These are phyloP conservation scores for Sipha maydis DNA, from an alignment of 2,888 invertebrate genomes.

Conservation along the genomic window DNA sequence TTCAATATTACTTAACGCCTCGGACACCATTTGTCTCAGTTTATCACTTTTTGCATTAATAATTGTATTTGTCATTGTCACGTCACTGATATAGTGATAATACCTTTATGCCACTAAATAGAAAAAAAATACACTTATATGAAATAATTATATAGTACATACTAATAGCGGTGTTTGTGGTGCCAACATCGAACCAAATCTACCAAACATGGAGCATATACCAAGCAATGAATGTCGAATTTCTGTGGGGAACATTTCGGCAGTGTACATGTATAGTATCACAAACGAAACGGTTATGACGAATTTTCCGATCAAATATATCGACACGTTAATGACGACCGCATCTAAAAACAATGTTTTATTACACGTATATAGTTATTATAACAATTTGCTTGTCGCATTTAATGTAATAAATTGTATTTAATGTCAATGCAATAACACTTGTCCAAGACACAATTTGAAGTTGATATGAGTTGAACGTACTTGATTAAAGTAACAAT, in stretches of 20 bases:
- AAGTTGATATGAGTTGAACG: no score
- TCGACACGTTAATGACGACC: slow-evolving; percentile 35
- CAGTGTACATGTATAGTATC: slow-evolving; percentile 63
- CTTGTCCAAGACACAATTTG: no score
- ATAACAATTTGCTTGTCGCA: not conserved
- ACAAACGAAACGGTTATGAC: slow-evolving; percentile 62
- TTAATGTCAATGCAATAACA: no score
- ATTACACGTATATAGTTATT: not conserved
- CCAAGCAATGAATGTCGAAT: slow-evolving; percentile 62
- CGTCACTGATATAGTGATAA: no score
- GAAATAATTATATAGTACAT: slow-evolving; percentile 9
- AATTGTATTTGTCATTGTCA: no score
- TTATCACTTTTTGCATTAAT: no score
- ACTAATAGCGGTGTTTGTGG: slow-evolving; percentile 63
- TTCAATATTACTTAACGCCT: no score
- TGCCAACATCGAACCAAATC: slow-evolving; percentile 63
- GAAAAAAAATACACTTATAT: not conserved
- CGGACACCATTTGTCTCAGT: no score
- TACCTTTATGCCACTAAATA: no score
- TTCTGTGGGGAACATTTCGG: slow-evolving; percentile 64
- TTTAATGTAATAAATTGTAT: no score
- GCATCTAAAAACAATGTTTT: slow-evolving; percentile 19
- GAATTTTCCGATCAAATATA: slow-evolving; percentile 63
- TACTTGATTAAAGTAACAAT: no score
- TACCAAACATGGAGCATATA: slow-evolving; percentile 63